Evolutionary conservation across 1,140 invertebrate species (phyloP), one percentile per base, ranked within the genome.

Genomic region (Druon quercuslanigerum): DNA sequence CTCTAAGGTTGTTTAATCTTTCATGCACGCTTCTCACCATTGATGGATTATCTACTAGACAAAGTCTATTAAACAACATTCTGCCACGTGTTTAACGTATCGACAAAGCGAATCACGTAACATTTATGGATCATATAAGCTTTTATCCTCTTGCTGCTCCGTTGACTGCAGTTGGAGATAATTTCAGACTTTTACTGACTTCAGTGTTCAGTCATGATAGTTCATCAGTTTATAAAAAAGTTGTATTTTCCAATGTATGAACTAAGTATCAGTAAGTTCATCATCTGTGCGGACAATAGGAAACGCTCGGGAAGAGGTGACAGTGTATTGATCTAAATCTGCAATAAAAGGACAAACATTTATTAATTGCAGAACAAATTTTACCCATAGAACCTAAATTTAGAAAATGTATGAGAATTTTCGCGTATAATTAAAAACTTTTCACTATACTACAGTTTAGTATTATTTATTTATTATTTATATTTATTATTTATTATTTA

Each of bases 261-360:
- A 66, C 6, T 25, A 33, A 16, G 40, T 16, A 17, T 1, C 25
- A 33, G 16, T 13, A 33, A 66, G 11, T 77, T 82, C 79, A 90
- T 91, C 89, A 91, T 87, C 90, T 90, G 84, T 92, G 92, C 50
- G 95, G 94, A 87, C 96, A 97, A 89, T 95, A 95, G 82, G 94
- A 93, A 87, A 96, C 95, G 87, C 96, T 93, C 50, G 96, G 96
- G 90, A 96, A 97, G 40, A 97, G 93, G 88, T 94, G 95, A 90
- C 97, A 98, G 87, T 97, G 96, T 81, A 97, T 93, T 66, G 96
- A 97, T 81, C 95, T 93, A 91, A 97, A 97, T 90, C 96, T 95
- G 94, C 66, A 94, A 94, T 87, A 91, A 92, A 83, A 79, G 77
- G 60, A 72, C 70, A 72, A 66, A 51, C 76, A 50, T 50, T 11